Percentiles rank a stretch among this genome's conserved stretches.
phyloP scores from a whole-genome alignment of 2,888 invertebrate species.

The Seira sanloemensis region DNA sequence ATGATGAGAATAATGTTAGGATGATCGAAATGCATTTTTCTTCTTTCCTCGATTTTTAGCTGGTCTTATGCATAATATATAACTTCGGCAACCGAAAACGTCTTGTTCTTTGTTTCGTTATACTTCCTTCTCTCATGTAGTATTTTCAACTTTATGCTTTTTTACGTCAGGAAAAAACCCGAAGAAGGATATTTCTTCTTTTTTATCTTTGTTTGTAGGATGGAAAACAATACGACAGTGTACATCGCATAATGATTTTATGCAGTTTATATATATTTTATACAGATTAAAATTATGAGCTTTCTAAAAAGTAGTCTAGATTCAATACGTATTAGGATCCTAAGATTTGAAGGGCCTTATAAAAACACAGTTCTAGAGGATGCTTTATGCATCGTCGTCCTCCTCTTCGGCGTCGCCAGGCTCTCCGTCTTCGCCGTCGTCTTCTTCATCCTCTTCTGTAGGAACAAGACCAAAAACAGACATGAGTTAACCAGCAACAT shows the following conservation, averaged over 20 bases:
- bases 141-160: conserved; percentile 6
- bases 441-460: conserved; percentile 78
- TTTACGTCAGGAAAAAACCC: conserved; percentile 26
- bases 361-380: conserved; percentile 69
- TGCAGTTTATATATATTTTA: conserved; percentile 42
- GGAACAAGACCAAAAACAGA: conserved; percentile 54
- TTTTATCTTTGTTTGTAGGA: conserved; percentile 46
- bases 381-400: conserved; percentile 78
- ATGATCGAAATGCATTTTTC: conserved; percentile 41
- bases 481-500: too few relatives aligned
- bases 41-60: conserved; percentile 27
- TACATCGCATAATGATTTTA: conserved; percentile 51
- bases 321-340: conserved; percentile 66
- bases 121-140: conserved; percentile 24
- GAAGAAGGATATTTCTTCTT: conserved; percentile 10
- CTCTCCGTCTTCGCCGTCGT: conserved; percentile 81
- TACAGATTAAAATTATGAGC: conserved; percentile 63
- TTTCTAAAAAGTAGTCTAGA: conserved; percentile 66
- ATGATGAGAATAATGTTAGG: conserved; percentile 42
- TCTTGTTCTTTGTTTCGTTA: conserved; percentile 33
- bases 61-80: conserved; percentile 29
- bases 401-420: conserved; percentile 82
- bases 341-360: conserved; percentile 67
- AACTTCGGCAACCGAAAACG: conserved; percentile 27
- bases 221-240: conserved; percentile 66